phyloP scores from a whole-genome alignment of 2,113 vertebrate species.

The Cheirogaleus medius region DNA sequence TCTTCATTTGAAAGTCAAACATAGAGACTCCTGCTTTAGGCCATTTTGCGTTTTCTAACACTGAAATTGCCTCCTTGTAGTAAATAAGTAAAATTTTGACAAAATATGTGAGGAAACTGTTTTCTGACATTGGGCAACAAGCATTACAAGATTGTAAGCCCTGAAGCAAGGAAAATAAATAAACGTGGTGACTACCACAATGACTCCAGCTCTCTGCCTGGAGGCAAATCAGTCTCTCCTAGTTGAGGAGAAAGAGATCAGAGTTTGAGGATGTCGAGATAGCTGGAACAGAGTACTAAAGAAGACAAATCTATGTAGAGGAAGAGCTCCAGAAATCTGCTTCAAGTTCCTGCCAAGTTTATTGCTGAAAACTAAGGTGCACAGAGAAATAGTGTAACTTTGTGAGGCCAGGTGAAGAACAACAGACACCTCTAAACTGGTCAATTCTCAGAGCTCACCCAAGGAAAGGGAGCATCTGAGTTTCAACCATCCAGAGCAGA shows the following conservation, averaged over 20 bases:
- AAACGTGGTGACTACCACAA: background rate
- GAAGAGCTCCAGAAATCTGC: background rate
- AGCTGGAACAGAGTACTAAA: background rate
- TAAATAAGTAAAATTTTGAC: background rate
- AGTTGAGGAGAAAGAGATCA: background rate
- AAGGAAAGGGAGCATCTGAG: background rate
- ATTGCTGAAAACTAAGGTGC: background rate
- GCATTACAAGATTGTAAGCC: background rate
- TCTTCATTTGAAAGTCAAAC: background rate
- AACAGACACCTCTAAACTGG: background rate
- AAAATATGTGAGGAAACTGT: background rate
- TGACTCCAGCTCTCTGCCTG: background rate
- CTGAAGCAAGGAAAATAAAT: background rate
- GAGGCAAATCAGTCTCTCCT: background rate
- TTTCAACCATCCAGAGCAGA: background rate
- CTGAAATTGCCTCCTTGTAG: background rate
- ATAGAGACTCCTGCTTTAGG: background rate
- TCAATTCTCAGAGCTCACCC: background rate
- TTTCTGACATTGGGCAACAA: background rate
- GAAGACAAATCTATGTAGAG: background rate
- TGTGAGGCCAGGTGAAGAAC: no score
- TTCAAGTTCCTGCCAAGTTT: background rate
- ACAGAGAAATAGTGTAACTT: background rate
- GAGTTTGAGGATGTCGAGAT: background rate
- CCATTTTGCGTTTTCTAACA: background rate